A percentile compares a stretch with the other conserved stretches of the same genome.
phyloP scores from a whole-genome alignment of 2,113 vertebrate species.

The Gasterosteus nipponicus region DNA sequence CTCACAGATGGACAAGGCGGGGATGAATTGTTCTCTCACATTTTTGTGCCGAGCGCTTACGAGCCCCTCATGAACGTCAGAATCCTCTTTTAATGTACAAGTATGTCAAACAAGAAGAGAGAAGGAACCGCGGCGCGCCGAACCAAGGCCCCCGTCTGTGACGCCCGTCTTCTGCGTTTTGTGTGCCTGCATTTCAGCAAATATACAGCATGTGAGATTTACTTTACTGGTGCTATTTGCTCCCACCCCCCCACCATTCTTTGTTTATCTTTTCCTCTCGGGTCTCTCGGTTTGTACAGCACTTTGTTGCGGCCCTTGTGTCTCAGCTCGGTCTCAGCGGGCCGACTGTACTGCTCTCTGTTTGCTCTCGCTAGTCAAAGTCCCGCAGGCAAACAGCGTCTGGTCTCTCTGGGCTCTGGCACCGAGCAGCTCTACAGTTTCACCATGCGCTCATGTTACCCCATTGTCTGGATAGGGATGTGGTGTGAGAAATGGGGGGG shows the following conservation, averaged over 20 bases:
- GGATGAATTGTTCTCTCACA: neutral
- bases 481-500: constrained; percentile 19
- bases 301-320: constrained; percentile 58
- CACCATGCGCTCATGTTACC: constrained; percentile 62
- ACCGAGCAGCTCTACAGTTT: constrained; percentile 59
- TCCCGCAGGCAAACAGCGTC: constrained; percentile 68
- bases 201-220: constrained; percentile 20
- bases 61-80: neutral
- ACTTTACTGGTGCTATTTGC: constrained; percentile 33
- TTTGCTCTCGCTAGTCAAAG: constrained; percentile 68
- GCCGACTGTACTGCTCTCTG: constrained; percentile 67
- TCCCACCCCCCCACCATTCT: constrained; percentile 27
- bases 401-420: constrained; percentile 52
- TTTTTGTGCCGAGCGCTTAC: neutral
- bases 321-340: constrained; percentile 66
- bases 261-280: constrained; percentile 59
- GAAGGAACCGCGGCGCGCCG: neutral
- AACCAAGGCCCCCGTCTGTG: neutral
- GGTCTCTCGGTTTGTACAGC: constrained; percentile 59
- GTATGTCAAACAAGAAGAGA: neutral
- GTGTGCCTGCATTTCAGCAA: constrained; percentile 16
- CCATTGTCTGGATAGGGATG: constrained; percentile 45
- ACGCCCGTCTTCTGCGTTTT: neutral
- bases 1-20: neutral
- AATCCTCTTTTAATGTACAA: neutral